Base-by-base conservation (phyloP, 2,888 invertebrate genomes). In the Buathra laborator region DNA sequence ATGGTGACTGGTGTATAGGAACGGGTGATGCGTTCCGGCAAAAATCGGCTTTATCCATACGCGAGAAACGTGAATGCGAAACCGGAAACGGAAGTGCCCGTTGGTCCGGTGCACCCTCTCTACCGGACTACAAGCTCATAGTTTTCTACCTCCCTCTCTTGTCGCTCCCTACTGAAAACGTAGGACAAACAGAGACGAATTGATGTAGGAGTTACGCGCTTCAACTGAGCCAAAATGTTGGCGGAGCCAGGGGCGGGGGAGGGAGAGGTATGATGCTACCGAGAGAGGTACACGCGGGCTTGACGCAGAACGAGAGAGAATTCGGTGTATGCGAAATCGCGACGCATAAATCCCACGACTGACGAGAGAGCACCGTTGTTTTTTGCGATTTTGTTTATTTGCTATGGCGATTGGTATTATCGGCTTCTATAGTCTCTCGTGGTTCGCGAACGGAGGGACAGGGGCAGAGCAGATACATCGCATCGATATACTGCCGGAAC, bases 31-130 rank as follows among this genome's bases (percentile, higher is more conserved):
- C 56, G 71, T 46, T 80, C 80, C 66, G 80, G 76, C 56, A 81
- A 84, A 84, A 84, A 77, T 77, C 81, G 81, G 84, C 81, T 84
- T 78, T 71, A 72, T 67, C 81, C 85, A 72, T 85, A 79, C 74
- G 72, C 62, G 75, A 48, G 71, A 56, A 67, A 75, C 71, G 59
- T 64, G 75, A n/a, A 62, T 44, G 70, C 51, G 84, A 66, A 75
- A 75, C 79, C 84, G 86, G 86, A 81, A 79, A 75, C 84, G 86
- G 86, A 86, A 84, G 78, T 86, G 53, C 84, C 62, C 84, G 78
- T 48, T 78, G 77, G 77, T 78, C 48, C 81, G 81, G 29, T 81
- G 48, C 77, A 68, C 81, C 62, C 72, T 53, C 53, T 66, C 56
- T 67, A 24, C 12, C 83, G 29, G 32, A 29, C n/a, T 62, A 37